Base-by-base conservation (phyloP, 2,797 vertebrate species). In the Acestrorhynchus altus region DNA sequence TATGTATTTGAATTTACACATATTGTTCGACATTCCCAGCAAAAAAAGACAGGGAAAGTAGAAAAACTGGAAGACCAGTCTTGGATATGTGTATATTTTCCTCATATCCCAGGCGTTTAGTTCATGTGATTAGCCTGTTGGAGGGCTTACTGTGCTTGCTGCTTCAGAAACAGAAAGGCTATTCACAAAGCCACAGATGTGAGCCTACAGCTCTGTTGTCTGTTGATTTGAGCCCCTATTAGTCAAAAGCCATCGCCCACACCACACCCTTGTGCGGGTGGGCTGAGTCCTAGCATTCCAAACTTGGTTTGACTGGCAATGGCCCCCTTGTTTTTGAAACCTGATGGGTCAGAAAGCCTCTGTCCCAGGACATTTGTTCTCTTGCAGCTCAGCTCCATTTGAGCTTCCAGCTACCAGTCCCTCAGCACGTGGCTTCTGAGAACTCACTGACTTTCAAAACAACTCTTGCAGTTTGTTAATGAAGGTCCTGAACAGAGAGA, bases 371-470 rank as follows among this genome's bases (percentile, higher is more conserved):
- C 18, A 12, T 40, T 47, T 40, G 70, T 61, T 49, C 52, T 28
- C 71, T 18, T 39, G 31, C 47, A 42, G 44, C 44, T 52, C 4
- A 1, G 12, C 39, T 65, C 12, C 68, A 71, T 60, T 46, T 5
- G n/a, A 5, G 13, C 13, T 16, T 46, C 8, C 56, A 70, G 59
- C 26, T 39, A 28, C 35, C 57, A 18, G 40, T 28, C 72, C 72
- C 18, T 15, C 11, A 18, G 22, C 22, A 11, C 4, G 8, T 42
- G 9, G 4, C 12, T 49, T 42, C 65, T n/a, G 39, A 28, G 72
- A 73, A 75, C 76, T 61, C 63, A 44, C 66, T 78, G 82, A 85
- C 74, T 85, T 81, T 84, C 71, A 79, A 40, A 84, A 60, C 59
- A 71, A 80, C 78, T 76, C 47, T 26, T 40, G 15, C 51, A 59